Conservation (phyloP, 2,797 vertebrate species). For the Macropus fuliginosus region DNA sequence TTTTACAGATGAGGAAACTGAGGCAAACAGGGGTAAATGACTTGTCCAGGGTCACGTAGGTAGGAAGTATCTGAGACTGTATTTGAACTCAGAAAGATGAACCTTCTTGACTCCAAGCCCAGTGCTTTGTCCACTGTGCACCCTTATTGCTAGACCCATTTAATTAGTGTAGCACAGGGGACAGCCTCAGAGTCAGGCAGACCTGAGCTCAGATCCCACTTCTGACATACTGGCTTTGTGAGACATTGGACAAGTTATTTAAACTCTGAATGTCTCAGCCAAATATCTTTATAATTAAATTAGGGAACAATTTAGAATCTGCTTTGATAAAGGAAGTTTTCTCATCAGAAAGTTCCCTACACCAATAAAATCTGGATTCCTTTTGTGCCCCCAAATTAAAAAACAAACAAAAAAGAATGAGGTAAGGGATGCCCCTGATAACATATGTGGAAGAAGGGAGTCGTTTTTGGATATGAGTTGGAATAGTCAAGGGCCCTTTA, state of each 20-base stretch:
- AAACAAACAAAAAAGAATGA: not conserved
- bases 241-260: not conserved
- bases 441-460: not conserved
- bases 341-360: not conserved
- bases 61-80: not conserved
- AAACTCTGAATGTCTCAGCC: not conserved
- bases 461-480: not conserved
- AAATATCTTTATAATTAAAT: not conserved
- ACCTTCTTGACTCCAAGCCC: not conserved
- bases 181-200: not conserved
- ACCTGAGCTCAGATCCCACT: not conserved
- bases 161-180: not conserved
- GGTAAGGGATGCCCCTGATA: not conserved
- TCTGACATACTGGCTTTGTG: not conserved
- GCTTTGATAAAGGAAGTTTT: not conserved
- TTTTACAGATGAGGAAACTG: not conserved
- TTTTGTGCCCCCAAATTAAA: not conserved
- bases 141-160: not conserved
- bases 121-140: not conserved
- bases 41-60: not conserved
- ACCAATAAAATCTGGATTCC: not conserved
- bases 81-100: not conserved
- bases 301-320: not conserved
- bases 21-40: not conserved
- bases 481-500: not conserved